These are phyloP conservation scores for Hiodon alosoides DNA, from an alignment of 2,113 vertebrate genomes.

Conservation along the genomic window DNA sequence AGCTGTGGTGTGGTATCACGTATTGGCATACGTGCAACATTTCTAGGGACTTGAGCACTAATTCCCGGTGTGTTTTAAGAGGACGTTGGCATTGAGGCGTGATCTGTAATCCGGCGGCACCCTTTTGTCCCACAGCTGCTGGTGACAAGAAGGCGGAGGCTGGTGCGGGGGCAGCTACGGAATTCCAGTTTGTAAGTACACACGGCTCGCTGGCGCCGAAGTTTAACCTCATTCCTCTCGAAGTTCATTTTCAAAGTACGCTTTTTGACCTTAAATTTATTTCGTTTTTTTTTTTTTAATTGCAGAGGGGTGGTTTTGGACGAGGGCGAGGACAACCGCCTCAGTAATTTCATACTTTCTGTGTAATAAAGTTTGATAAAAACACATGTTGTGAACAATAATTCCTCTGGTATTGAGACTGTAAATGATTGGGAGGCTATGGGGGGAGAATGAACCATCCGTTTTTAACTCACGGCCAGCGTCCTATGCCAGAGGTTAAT, in stretches of 20 bases:
- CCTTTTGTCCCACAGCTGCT: conserved; percentile 65
- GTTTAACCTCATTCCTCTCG: too few relatives aligned
- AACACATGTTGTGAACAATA: too few relatives aligned
- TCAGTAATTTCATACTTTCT: conserved; percentile 71
- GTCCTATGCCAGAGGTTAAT: too few relatives aligned
- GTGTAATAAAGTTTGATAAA: conserved; percentile 80
- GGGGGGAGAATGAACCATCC: too few relatives aligned
- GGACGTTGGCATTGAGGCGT: neutral
- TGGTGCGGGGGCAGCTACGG: conserved; percentile 91
- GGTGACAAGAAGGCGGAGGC: conserved; percentile 98
- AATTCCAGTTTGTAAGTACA: conserved; percentile 96
- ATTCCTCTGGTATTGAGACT: too few relatives aligned
- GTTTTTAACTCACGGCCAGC: too few relatives aligned
- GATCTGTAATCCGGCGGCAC: neutral
- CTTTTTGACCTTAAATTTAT: neutral
- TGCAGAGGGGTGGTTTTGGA: conserved; percentile 94
- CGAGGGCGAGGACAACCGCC: conserved; percentile 93
- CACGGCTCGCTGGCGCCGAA: neutral
- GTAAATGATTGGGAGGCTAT: too few relatives aligned
- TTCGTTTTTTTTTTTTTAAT: conserved; percentile 6
- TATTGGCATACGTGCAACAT: neutral
- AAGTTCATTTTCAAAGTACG: too few relatives aligned
- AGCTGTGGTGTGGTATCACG: neutral
- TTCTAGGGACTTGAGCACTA: too few relatives aligned
- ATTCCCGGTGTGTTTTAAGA: too few relatives aligned